Conservation (phyloP, 2,888 invertebrate genomes). For the Lobophora halterata region DNA sequence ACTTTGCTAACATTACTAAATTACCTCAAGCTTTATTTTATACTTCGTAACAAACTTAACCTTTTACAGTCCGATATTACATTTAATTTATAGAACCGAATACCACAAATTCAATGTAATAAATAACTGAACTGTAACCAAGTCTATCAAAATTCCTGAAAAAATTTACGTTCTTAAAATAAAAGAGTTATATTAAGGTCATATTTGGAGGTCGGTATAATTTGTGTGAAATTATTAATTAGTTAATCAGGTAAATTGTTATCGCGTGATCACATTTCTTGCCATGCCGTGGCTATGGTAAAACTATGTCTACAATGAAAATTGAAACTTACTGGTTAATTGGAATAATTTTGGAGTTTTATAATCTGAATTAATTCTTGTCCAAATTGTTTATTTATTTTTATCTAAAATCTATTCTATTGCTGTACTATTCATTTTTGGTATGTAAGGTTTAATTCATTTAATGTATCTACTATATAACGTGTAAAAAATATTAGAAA, state of each 20-base stretch:
- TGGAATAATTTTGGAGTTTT: too few relatives aligned
- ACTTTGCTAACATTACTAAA: too few relatives aligned
- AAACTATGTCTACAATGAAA: not conserved
- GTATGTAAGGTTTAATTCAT: too few relatives aligned
- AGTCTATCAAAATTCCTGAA: slow-evolving; percentile 15
- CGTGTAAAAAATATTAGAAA: too few relatives aligned
- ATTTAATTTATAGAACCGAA: slow-evolving; percentile 13
- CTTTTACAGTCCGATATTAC: slow-evolving; percentile 9
- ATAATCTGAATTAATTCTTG: too few relatives aligned
- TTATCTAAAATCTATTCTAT: too few relatives aligned
- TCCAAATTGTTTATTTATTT: too few relatives aligned
- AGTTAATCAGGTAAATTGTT: slow-evolving; percentile 55
- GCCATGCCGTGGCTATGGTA: slow-evolving; percentile 10
- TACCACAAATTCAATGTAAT: slow-evolving; percentile 15
- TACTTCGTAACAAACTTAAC: too few relatives aligned
- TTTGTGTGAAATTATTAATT: slow-evolving; percentile 75
- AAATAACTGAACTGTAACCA: slow-evolving; percentile 17
- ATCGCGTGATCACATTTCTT: slow-evolving; percentile 41
- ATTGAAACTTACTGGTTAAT: too few relatives aligned
- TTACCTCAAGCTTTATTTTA: too few relatives aligned
- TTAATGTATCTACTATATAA: too few relatives aligned
- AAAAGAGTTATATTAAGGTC: slow-evolving; percentile 14
- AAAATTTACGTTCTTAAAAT: slow-evolving; percentile 11
- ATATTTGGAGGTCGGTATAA: slow-evolving; percentile 43
- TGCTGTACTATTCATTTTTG: too few relatives aligned